A percentile compares a stretch with the other conserved stretches of the same genome.
These are phyloP conservation scores for Pelusios castaneus DNA, from an alignment of 2,113 vertebrate species.

Conservation along the genomic window DNA sequence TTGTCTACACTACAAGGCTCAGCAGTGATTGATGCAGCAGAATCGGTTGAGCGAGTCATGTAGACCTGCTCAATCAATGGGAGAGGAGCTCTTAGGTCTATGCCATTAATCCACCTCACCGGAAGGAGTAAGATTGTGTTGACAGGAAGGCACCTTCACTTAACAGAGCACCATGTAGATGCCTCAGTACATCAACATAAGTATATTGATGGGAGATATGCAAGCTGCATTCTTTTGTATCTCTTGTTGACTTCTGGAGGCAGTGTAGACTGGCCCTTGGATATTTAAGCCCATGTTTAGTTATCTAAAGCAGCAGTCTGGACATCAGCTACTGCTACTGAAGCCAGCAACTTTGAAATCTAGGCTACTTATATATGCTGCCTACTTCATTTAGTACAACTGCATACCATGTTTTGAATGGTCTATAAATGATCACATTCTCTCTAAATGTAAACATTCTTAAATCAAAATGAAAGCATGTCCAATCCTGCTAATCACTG, in stretches of 20 bases:
- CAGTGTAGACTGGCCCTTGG: not conserved
- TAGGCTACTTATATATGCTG: not conserved
- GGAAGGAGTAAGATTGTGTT: too few relatives aligned
- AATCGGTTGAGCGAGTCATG: too few relatives aligned
- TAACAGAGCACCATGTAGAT: too few relatives aligned
- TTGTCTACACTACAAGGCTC: not conserved
- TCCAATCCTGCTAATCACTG: not conserved
- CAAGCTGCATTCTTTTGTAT: too few relatives aligned
- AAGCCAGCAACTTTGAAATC: not conserved
- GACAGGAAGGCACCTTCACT: too few relatives aligned
- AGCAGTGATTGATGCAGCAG: not conserved
- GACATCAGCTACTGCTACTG: not conserved
- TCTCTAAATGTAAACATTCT: not conserved
- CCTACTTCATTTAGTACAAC: not conserved
- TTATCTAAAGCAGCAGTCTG: not conserved
- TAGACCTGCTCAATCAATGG: too few relatives aligned
- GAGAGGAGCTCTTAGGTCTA: too few relatives aligned
- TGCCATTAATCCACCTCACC: too few relatives aligned
- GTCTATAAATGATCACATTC: not conserved
- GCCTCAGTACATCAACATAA: too few relatives aligned
- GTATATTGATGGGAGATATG: too few relatives aligned
- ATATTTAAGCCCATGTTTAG: not conserved
- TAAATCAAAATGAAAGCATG: slow-evolving; percentile 32
- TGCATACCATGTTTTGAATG: not conserved
- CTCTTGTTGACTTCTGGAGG: too few relatives aligned